Evolutionary conservation across 2,113 vertebrate species (phyloP).

Genomic region (Cryptomyrus ogoouensis): DNA sequence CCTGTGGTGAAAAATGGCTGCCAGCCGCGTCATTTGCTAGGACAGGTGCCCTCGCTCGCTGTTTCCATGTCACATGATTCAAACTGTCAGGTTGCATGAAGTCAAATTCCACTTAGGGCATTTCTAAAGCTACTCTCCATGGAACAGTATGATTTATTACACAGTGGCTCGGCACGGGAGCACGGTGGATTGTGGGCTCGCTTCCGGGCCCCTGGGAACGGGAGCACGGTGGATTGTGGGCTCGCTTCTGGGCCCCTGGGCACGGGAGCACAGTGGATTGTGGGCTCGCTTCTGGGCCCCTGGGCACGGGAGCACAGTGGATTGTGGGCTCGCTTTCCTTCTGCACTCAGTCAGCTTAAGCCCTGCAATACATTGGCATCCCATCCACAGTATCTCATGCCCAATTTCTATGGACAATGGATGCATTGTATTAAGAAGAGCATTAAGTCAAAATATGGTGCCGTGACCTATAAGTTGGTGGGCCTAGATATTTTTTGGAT

Average conservation of each 20-base stretch:
- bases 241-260: too few relatives aligned
- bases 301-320: too few relatives aligned
- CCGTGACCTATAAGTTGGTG: background rate
- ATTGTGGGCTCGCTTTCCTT: background rate
- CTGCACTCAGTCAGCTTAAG: background rate
- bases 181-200: background rate
- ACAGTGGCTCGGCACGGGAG: background rate
- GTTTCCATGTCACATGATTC: slow-evolving; percentile 13
- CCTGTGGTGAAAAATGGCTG: background rate
- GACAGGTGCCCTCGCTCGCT: slow-evolving; percentile 28
- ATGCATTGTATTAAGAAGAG: background rate
- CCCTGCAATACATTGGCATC: background rate
- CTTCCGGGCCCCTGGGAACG: background rate
- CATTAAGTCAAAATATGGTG: background rate
- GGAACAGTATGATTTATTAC: background rate
- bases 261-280: too few relatives aligned
- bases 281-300: too few relatives aligned
- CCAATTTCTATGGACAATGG: background rate
- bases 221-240: too few relatives aligned
- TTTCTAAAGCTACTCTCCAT: background rate
- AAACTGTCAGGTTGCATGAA: slow-evolving; percentile 10
- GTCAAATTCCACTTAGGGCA: background rate
- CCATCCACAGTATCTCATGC: background rate
- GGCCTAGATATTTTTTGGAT: background rate
- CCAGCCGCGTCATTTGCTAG: slow-evolving; percentile 23